Evolutionary conservation across 2,888 invertebrate genomes (phyloP), one percentile per base, ranked within the genome.

Genomic region (Heteromyza rotundicornis): DNA sequence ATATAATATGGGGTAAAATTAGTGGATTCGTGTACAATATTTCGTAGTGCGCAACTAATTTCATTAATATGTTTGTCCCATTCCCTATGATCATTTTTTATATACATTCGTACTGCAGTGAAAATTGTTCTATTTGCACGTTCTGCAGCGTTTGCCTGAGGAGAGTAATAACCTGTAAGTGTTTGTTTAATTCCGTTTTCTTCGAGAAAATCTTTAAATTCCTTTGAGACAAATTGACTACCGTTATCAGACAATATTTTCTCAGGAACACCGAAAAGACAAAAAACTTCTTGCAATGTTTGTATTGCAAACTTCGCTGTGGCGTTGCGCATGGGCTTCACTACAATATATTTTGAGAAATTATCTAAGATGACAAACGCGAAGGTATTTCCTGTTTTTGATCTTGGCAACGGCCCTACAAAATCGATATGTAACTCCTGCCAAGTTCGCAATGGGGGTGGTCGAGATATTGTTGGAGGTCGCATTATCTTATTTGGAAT

Each of bases 121-220:
- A 70, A 71, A 2, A 79, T 47, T 0, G 70, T 69, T 27, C 70
- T 55, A 57, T 79, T 77, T 0, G 70, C 65, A 1, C 74, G 59
- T 63, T 78, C 78, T 0, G 71, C 71, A 14, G 74, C 72, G 62
- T 78, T 78, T 1, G 60, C 59, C 64, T 79, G 77, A 0, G 77
- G 74, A 40, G 73, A 73, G 57, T 79, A 78, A n/a, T 47, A 44
- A 2, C 69, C 63, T 32, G 63, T 73, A 20, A 60, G 68, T 8
- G 17, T 23, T 3, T 70, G 47, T 16, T 50, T 54, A 2, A 58
- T 27, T 10, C 62, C 53, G 51, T 68, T 70, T 8, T 44, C 24
- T 23, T 20, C 16, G 2, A 64, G 27, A 8, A 68, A 55, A 8
- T 16, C 5, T n/a, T 64, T 36, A 44, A 63, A 67, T 47, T 49